A percentile compares a stretch with the other conserved stretches of the same genome.
phyloP scores from a whole-genome alignment of 2,888 invertebrate species.

The Vandiemenella viatica region DNA sequence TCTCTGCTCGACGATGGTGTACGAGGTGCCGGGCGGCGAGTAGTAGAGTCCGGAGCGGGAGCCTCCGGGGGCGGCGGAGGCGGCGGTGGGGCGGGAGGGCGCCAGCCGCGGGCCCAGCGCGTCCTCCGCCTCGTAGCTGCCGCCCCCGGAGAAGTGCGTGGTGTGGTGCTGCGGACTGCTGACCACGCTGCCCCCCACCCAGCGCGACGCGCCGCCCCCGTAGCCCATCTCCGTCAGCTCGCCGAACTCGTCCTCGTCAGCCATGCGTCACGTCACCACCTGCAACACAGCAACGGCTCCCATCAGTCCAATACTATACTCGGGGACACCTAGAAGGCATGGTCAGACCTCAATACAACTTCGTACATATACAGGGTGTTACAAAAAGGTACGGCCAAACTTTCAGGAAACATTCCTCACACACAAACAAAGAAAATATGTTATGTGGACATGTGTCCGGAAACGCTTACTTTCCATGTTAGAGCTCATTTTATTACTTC shows the following conservation, averaged over 20 bases:
- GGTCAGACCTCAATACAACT: no score
- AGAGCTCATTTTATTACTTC: no score
- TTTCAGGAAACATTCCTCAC: no score
- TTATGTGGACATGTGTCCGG: no score
- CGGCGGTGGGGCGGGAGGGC: constrained; percentile 12
- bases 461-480: no score
- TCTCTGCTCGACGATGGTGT: constrained; percentile 66
- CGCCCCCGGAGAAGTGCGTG: constrained; percentile 2
- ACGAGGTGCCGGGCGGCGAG: constrained; percentile 77
- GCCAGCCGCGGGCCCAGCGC: constrained; percentile 34
- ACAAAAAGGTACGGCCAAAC: no score
- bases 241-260: constrained; percentile 28
- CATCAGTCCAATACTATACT: background rate
- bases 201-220: constrained; percentile 15
- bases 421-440: no score
- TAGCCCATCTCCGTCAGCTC: constrained; percentile 29
- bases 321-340: no score
- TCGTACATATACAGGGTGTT: no score
- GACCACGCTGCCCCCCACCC: constrained; percentile 23
- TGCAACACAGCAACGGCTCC: constrained; percentile 15
- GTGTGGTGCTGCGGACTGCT: constrained; percentile 23
- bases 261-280: constrained; percentile 26
- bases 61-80: background rate
- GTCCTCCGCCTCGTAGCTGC: constrained; percentile 26
- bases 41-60: constrained; percentile 59